These are phyloP conservation scores for Erythrolamprus reginae DNA, from an alignment of 2,113 vertebrate genomes.

Conservation along the genomic window DNA sequence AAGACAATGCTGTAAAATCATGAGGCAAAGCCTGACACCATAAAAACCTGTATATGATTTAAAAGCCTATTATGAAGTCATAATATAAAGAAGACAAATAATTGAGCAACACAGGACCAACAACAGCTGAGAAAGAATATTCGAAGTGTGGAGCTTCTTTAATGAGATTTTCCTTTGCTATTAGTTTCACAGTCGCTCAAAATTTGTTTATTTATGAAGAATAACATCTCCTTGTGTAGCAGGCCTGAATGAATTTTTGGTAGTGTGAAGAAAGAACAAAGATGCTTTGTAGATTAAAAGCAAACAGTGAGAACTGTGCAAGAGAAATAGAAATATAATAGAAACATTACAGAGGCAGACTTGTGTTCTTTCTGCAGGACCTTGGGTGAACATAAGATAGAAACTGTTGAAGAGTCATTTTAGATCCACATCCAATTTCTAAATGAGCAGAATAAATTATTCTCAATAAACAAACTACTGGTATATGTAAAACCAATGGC, in stretches of 20 bases:
- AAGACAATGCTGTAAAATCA: background rate
- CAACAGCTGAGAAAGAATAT: constrained; percentile 2
- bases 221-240: background rate
- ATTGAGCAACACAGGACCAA: constrained; percentile 6
- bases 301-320: background rate
- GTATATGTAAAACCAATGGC: background rate
- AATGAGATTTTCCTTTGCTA: constrained; percentile 19
- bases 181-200: background rate
- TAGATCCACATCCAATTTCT: background rate
- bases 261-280: background rate
- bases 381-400: background rate
- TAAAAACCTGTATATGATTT: background rate
- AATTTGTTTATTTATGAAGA: constrained; percentile 6
- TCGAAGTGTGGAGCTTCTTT: background rate
- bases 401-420: background rate
- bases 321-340: too few relatives aligned
- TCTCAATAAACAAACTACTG: background rate
- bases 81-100: constrained; percentile 14
- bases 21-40: background rate
- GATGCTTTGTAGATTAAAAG: constrained; percentile 5
- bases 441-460: background rate
- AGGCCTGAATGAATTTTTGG: constrained; percentile 4
- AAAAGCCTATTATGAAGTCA: constrained; percentile 17
- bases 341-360: background rate
- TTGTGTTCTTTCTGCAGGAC: background rate